Conservation (phyloP, 1,140 invertebrate species). For the Halesus radiatus region DNA sequence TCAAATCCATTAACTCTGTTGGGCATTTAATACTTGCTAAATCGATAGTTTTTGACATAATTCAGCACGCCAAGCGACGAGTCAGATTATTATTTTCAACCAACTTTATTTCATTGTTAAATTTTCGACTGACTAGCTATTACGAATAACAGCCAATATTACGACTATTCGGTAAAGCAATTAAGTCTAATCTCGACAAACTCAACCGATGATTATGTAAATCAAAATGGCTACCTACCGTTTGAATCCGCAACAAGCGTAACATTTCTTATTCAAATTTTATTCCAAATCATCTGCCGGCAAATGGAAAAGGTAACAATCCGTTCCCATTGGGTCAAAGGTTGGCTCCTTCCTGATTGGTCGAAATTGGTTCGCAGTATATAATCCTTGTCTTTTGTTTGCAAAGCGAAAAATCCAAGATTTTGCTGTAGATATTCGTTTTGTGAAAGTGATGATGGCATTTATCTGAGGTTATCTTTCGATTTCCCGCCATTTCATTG, state of each 20-base stretch:
- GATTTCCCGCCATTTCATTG: not conserved
- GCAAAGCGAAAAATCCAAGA: not conserved
- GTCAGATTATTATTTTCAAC: too few species aligned
- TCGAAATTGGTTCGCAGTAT: not conserved
- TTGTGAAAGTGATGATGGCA: conserved; percentile 7
- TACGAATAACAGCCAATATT: too few species aligned
- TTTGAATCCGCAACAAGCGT: not conserved
- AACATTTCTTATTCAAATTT: conserved; percentile 24
- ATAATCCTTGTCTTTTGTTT: not conserved
- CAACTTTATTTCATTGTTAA: too few species aligned
- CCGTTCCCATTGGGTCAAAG: not conserved
- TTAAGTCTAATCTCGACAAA: too few species aligned
- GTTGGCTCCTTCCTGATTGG: conserved; percentile 11
- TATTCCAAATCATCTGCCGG: not conserved
- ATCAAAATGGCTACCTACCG: not conserved
- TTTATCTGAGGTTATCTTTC: conserved; percentile 14
- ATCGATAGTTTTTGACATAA: too few species aligned
- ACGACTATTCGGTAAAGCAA: too few species aligned
- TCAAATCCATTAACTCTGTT: too few species aligned
- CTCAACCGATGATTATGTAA: too few species aligned
- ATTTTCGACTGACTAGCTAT: too few species aligned
- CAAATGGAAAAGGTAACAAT: not conserved
- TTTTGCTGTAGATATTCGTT: not conserved
- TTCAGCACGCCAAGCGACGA: too few species aligned
- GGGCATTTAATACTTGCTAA: too few species aligned